Base-by-base conservation (phyloP, 2,113 vertebrate genomes). In the human region DNA sequence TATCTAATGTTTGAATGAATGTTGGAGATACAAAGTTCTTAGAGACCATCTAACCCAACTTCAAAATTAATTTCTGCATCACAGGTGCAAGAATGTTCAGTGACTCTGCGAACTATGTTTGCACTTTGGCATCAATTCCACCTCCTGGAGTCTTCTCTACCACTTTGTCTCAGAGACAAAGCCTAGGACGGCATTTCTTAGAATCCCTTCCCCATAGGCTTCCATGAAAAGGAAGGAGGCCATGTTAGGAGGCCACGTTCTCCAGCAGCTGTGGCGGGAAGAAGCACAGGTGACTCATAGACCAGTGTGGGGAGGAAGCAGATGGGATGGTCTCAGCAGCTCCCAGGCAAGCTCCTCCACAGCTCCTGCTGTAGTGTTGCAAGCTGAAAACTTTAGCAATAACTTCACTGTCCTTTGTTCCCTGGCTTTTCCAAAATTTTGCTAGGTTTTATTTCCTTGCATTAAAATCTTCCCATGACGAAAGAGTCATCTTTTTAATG, bases 191-290 rank as follows among this genome's bases (percentile, higher is more conserved):
- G 2, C 20, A 18, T 52, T 66, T 92, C 66, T 91, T 79, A 52
- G 66, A 72, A n/a, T 43, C 45, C 35, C 55, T 59, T 43, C 32
- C 23, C 13, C 18, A 0, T 8, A 1, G 3, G 76, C 30, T 66
- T 38, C 8, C 1, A 13, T 2, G 23, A 43, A 27, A 80, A 30
- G 66, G 22, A 30, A 73, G 38, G 35, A 17, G 27, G 4, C 4
- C 0, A 5, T 2, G 6, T n/a, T 32, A 73, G 45, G 35, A 17
- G 22, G 4, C 4, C 0, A 5, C 1, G 8, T n/a, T 32, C 48
- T 40, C 55, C 25, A 11, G 22, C 18, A 75, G 75, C 52, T 30
- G 3, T 11, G 16, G 1, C 5, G n/a, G 59, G 11, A 1, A 9
- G 82, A 57, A 10, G 81, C 1, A 1, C 2, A 75, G 59, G 0